These are phyloP conservation scores for Scolopax rusticola DNA, from an alignment of 2,797 vertebrate genomes.

Conservation along the genomic window DNA sequence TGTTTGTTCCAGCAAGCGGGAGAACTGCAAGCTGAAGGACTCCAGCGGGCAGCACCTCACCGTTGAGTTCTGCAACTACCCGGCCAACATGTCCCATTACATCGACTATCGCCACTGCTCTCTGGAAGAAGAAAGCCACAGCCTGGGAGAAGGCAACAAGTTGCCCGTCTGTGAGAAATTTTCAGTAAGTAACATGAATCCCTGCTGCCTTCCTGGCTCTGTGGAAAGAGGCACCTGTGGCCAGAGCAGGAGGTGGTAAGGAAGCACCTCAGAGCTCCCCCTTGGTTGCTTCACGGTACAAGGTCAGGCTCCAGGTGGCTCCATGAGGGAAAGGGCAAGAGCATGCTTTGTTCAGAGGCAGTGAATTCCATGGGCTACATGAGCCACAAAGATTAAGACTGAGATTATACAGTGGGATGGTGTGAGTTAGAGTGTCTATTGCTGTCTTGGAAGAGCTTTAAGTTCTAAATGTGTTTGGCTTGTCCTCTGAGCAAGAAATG, in stretches of 20 bases:
- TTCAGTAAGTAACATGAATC: conserved; percentile 81
- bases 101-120: conserved; percentile 91
- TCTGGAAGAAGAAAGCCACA: conserved; percentile 49
- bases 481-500: not conserved
- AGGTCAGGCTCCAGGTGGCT: not conserved
- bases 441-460: not conserved
- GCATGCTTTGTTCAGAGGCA: not conserved
- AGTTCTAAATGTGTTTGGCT: not conserved
- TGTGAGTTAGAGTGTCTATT: not conserved
- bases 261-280: not conserved
- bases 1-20: conserved; percentile 84
- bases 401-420: not conserved
- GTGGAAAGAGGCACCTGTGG: fast-evolving
- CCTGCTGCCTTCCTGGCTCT: not conserved
- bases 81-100: conserved; percentile 82
- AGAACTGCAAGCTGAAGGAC: conserved; percentile 84
- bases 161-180: conserved; percentile 87
- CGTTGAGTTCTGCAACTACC: conserved; percentile 92
- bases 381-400: not conserved
- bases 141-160: not conserved
- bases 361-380: not conserved
- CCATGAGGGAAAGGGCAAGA: not conserved
- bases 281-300: not conserved
- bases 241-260: not conserved
- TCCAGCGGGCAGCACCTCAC: conserved; percentile 76